Base-by-base conservation (phyloP, 1,140 invertebrate species). In the Philotrypesis tridentata region DNA sequence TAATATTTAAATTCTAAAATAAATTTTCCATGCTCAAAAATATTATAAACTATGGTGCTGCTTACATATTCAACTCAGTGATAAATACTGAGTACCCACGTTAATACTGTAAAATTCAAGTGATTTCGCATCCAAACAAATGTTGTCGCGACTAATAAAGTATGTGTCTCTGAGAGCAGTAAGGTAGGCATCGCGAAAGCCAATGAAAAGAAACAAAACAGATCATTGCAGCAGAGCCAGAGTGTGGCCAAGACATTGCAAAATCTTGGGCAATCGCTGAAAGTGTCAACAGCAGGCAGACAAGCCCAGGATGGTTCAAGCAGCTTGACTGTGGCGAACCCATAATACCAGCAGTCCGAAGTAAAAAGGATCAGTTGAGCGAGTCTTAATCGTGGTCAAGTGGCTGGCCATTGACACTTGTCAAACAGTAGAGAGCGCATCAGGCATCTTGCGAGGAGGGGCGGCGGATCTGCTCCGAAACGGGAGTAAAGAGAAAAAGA, bases 401-500 rank as follows among this genome's bases (percentile, higher is more conserved):
- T 29, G 63, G 23, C 37, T 61, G 79, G 82, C 40, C 67, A 37
- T 25, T 43, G 78, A 63, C 55, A 80, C 37, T 65, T 73, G 67
- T 21, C 68, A 74, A 68, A 43, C 29, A 60, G n/a, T 75, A 8
- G n/a, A n/a, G n/a, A n/a, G 48, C 48, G 6, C 17, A 21, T n/a
- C n/a, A n/a, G n/a, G n/a, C 11, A 27, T 55, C 75, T 25, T 12
- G 27, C 67, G 23, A 68, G 40, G 6, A 27, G 27, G 23, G 43
- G 29, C 21, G 17, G 33, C 48, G 5, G 12, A 43, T 4, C 40
- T 23, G 31, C 21, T 70, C 14, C 25, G 21, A 70, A 70, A 70
- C 21, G 37, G 82, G 73, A 83, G 74, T 77, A 80, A n/a, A 82
- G 29, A 79, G 70, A 37, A 65, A 65, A 12, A 70, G 55, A 60